phyloP scores from a whole-genome alignment of 2,113 vertebrate genomes.

The Zosterops borbonicus region DNA sequence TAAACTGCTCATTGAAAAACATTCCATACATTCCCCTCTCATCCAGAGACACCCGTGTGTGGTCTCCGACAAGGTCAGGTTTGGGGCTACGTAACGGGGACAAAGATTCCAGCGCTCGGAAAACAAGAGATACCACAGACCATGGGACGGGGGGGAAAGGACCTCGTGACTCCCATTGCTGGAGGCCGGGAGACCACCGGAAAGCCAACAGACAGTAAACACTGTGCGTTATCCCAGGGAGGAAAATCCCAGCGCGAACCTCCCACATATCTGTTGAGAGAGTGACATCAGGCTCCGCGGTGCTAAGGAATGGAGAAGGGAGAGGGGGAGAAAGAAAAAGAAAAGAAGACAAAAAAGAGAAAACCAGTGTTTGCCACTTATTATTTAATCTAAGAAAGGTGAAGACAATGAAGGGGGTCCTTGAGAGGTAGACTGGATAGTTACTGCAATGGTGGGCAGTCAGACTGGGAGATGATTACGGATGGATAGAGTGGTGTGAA shows the following conservation, averaged over 20 bases:
- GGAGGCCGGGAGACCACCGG: slow-evolving; percentile 54
- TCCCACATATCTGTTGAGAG: slow-evolving; percentile 16
- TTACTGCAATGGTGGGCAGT: neutral
- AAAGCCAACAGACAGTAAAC: slow-evolving; percentile 61
- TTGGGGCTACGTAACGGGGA: slow-evolving; percentile 62
- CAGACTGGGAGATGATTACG: fast-evolving
- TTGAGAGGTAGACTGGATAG: neutral
- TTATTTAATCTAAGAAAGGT: neutral
- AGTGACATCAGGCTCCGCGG: slow-evolving; percentile 34
- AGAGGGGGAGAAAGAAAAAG: fast-evolving
- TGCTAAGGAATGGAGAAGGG: neutral
- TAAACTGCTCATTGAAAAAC: slow-evolving; percentile 74
- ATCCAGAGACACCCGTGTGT: slow-evolving; percentile 74
- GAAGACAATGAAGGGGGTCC: neutral
- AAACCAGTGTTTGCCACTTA: neutral
- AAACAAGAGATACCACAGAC: slow-evolving; percentile 61
- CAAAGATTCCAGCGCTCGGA: slow-evolving; percentile 62
- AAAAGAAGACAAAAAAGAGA: too few species aligned
- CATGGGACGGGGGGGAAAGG: slow-evolving; percentile 4
- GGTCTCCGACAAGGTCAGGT: slow-evolving; percentile 71
- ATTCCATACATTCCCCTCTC: slow-evolving; percentile 73
- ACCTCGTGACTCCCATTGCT: slow-evolving; percentile 38
- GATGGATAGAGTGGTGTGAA: neutral
- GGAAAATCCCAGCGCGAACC: slow-evolving; percentile 18
- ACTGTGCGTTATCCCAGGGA: slow-evolving; percentile 30